These are phyloP conservation scores for Chaetodon auriga DNA, from an alignment of 2,113 vertebrate species.

Conservation along the genomic window DNA sequence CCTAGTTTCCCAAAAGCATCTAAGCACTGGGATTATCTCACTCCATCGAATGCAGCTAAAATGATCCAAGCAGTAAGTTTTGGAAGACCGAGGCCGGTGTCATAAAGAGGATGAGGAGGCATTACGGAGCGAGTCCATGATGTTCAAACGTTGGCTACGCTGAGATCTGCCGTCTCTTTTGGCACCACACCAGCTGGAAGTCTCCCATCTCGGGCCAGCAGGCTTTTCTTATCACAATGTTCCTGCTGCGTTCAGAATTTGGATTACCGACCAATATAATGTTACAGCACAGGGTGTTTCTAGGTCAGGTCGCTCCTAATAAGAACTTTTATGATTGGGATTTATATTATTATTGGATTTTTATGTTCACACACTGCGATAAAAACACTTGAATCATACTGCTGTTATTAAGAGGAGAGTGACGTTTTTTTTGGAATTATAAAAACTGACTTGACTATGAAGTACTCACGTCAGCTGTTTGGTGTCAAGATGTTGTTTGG, in stretches of 20 bases:
- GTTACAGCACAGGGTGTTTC: not conserved
- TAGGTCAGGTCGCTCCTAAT: not conserved
- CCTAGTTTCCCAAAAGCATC: constrained; percentile 26
- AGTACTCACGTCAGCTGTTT: not conserved
- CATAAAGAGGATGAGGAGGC: constrained; percentile 60
- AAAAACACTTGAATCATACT: not conserved
- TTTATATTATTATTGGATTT: not conserved
- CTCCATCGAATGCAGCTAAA: constrained; percentile 31
- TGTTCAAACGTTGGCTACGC: constrained; percentile 13
- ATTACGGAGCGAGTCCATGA: constrained; percentile 37
- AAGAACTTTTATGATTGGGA: not conserved
- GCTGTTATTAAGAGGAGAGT: not conserved
- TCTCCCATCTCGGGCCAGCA: constrained; percentile 16
- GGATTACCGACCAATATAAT: not conserved
- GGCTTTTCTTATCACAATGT: constrained; percentile 8
- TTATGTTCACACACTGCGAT: not conserved
- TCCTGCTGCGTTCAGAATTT: constrained; percentile 32
- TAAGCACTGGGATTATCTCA: constrained; percentile 54
- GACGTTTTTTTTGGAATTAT: not conserved
- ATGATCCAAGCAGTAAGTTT: constrained; percentile 32
- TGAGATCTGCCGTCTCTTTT: constrained; percentile 29
- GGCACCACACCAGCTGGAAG: constrained; percentile 43
- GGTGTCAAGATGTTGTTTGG: not conserved
- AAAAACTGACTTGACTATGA: not conserved
- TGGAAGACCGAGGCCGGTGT: constrained; percentile 3